phyloP scores from a whole-genome alignment of 2,888 invertebrate species.

The Caenorhabditis angaria region DNA sequence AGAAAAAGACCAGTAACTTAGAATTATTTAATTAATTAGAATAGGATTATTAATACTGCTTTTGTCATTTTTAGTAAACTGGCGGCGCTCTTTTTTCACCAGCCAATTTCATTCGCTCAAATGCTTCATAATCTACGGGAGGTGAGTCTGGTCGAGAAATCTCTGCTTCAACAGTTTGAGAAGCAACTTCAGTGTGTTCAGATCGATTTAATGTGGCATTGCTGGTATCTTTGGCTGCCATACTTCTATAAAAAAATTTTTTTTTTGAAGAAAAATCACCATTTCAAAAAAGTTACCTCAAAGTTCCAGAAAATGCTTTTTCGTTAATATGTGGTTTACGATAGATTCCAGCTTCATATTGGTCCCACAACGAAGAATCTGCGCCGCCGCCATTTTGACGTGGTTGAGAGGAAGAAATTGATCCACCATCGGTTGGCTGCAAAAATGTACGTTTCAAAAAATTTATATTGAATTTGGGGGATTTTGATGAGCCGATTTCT shows the following conservation, averaged over 20 bases:
- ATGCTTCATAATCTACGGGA: constrained; percentile 68
- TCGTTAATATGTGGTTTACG: constrained; percentile 64
- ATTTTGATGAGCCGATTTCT: not conserved
- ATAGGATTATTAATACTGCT: not conserved
- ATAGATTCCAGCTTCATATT: constrained; percentile 70
- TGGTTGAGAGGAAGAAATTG: constrained; percentile 23
- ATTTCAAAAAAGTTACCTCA: constrained; percentile 32
- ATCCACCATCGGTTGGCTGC: constrained; percentile 1
- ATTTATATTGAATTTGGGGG: too few relatives aligned
- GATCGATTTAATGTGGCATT: constrained; percentile 42
- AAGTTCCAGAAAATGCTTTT: constrained; percentile 60
- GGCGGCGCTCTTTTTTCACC: constrained; percentile 13
- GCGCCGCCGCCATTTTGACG: too few relatives aligned
- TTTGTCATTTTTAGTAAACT: not conserved
- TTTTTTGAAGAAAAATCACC: too few relatives aligned
- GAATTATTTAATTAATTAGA: not conserved
- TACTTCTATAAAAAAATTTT: constrained; percentile 30
- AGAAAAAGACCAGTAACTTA: constrained; percentile 4
- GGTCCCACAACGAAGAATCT: constrained; percentile 43
- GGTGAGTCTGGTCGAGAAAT: constrained; percentile 66
- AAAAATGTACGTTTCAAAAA: too few relatives aligned
- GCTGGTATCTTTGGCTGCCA: constrained; percentile 45
- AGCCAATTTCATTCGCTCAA: constrained; percentile 38
- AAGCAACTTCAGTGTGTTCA: constrained; percentile 37
- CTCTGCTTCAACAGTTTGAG: constrained; percentile 55